Evolutionary conservation across 1,140 invertebrate species (phyloP), one percentile per base, ranked within the genome.

Genomic region (Euura saliciscinereae): DNA sequence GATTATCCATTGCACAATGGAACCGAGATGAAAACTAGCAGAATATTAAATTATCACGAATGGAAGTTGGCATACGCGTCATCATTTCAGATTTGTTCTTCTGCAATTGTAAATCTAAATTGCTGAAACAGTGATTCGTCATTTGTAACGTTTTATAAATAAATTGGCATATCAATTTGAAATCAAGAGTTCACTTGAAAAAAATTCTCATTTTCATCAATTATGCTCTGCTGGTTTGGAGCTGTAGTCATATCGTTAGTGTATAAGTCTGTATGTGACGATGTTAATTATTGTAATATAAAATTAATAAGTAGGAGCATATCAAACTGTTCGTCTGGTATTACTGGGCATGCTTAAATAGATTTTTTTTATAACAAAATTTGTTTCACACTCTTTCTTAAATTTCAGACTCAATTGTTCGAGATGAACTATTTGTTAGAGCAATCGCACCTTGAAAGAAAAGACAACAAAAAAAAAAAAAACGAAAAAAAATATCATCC

Each of bases 251-350:
- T 86, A 85, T 86, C 84, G 83, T 86, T 86, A 85, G 84, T 80
- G 82, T 81, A 78, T 85, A 85, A 86, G 83, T 80, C 82, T 84
- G 83, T 85, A 85, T 85, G 83, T 86, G 82, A 84, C 79, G 80
- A 84, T 86, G 84, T 85, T 86, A 85, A 85, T 85, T 86, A 86
- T 84, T 85, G 84, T 86, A 86, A 86, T 84, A 85, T 86, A 78
- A 73, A 81, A 82, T 80, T 80, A 80, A 77, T 78, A 84, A 77
- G 79, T 84, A 83, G 82, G 80, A 83, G 82, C 82, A 81, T 83
- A 82, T 84, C 79, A 80, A 83, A 81, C 77, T 80, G 80, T 84
- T 85, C 80, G 81, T 81, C 80, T 77, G 76, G 78, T 82, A 77
- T 80, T 79, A 78, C 77, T 76, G 82, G 81, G 77, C 80, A 79